Evolutionary conservation across 2,888 invertebrate genomes (phyloP), one percentile per base, ranked within the genome.

Genomic region (Smittia aterrima): DNA sequence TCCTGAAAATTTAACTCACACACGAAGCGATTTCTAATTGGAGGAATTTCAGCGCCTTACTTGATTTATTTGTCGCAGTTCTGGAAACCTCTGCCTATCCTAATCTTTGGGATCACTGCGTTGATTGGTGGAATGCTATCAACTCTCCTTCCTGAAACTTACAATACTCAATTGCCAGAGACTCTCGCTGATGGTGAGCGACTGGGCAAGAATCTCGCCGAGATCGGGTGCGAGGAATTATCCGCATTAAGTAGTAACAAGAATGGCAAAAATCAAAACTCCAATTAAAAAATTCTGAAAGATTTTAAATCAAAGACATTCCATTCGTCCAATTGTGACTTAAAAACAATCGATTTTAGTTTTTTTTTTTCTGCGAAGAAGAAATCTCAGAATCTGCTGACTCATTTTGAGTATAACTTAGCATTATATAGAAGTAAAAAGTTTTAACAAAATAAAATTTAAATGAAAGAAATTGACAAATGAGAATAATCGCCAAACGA

Each of bases 181-280:
- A 93, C 93, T 0, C 86, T 93, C 76, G 90, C 90, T 78, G 93
- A 93, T 79, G 92, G 92, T 1, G 92, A 93, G 82, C 85, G 84
- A 40, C 87, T 88, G 78, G 87, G 86, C 71, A 85, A 84, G 80
- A 83, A 76, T 77, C 68, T 38, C 6, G 16, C 47, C 9, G 24
- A 13, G 13, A 13, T 18, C 11, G 16, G 11, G 6, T n/a, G n/a
- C 25, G 68, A 47, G 47, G 68, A 68, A 25, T n/a, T 68, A 11
- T 47, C 53, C n/a, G 18, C 11, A 4, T 16, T 47, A 16, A 47
- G 18, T 47, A 47, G 18, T 47, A 47, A 32, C 9, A 32, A 32
- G 32, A 32, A 32, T 9, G 32, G 32, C 32, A 32, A 32, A 9
- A 32, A 32, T 32, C 32, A 6, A 6, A 32, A 32, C 32, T 3